Base-by-base conservation (phyloP, 53 echinoderm and acorn worm genomes). In the Echinarachnius parma region DNA sequence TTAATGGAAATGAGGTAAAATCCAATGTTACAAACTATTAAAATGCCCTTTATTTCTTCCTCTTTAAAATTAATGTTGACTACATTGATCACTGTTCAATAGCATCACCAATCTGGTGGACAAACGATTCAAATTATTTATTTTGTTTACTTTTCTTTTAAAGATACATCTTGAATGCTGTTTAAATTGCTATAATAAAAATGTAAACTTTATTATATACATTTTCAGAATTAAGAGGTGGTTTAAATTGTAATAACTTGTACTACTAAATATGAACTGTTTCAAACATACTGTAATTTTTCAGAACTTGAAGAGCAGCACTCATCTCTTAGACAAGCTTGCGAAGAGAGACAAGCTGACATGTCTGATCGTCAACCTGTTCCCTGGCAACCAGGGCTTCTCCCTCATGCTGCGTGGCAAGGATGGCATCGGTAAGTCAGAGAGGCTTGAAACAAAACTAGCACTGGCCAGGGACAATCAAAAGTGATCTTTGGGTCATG, bases 241-340 rank as follows among this genome's bases (percentile, higher is more conserved):
- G n/a, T n/a, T n/a, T n/a, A n/a, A n/a, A n/a, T n/a, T n/a, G n/a
- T n/a, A n/a, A n/a, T n/a, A n/a, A n/a, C 13, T 39, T 39, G 13
- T 9, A 39, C 39, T 39, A 39, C 13, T 39, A 39, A 39, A 39
- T 24, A n/a, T 56, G 21, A 57, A 50, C 19, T 4, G 4, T 10
- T 50, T 50, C 16, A 10, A 10, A 50, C 16, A 4, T 50, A 50
- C 11, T 18, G 20, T 50, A 50, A 50, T 50, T 11, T 16, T 50
- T 3, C 79, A 95, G 95, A 84, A 83, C 35, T 60, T 95, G 30
- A 77, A 80, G 56, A 81, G 76, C 20, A 84, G 86, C 31, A 86
- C 86, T 9, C 95, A 95, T 64, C 87, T 95, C 22, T 71, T 95
- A 3, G 95, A 95, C 64, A 95, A 95, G 66, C 60, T 87, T 27